Evolutionary conservation across 2,113 vertebrate species (phyloP).

Genomic region (Rostratula benghalensis): DNA sequence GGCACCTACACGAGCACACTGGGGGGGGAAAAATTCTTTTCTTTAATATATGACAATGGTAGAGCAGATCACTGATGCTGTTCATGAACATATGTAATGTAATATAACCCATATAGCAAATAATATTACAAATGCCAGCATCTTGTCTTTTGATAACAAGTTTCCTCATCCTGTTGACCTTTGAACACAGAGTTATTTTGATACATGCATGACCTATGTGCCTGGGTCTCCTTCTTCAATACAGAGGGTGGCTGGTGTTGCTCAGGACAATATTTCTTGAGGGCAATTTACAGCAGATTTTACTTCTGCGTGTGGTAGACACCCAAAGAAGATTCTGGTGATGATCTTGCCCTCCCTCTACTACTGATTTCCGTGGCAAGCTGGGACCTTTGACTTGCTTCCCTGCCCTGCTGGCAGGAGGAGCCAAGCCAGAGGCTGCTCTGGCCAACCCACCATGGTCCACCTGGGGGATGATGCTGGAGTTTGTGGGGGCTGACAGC

Average conservation of each 20-base stretch:
- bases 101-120: background rate
- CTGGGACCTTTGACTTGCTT: background rate
- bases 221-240: background rate
- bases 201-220: background rate
- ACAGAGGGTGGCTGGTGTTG: background rate
- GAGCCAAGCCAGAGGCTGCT: background rate
- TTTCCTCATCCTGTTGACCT: background rate
- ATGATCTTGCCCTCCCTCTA: background rate
- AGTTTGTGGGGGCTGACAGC: fast-evolving
- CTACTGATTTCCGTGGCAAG: background rate
- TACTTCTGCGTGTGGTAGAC: background rate
- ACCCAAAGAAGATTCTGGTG: background rate
- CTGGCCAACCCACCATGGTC: fast-evolving
- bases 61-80: background rate
- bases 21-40: background rate
- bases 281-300: background rate
- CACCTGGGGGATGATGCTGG: fast-evolving
- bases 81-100: background rate
- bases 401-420: background rate
- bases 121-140: background rate
- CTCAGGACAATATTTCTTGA: background rate
- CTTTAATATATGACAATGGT: background rate
- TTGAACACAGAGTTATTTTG: background rate
- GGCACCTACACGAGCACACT: background rate
- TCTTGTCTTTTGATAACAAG: background rate